These are phyloP conservation scores for Tribolium freemani DNA, from an alignment of 2,888 invertebrate species.

Conservation along the genomic window DNA sequence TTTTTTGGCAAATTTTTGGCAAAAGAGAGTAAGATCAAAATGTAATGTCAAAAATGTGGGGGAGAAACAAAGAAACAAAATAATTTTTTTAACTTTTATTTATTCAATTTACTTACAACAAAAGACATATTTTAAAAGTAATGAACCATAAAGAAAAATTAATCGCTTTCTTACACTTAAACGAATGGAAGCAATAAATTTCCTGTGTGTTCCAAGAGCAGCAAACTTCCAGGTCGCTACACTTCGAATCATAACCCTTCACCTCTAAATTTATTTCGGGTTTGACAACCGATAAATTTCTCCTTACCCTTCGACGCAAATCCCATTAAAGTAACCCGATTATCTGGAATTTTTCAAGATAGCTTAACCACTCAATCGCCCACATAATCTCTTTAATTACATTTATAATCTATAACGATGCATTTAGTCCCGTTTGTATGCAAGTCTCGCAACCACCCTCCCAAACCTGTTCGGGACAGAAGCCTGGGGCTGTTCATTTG, in stretches of 20 bases:
- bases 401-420: conserved; percentile 52
- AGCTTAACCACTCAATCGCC: conserved; percentile 45
- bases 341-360: conserved; percentile 14
- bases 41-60: too few relatives aligned
- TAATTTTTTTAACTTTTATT: too few relatives aligned
- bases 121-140: too few relatives aligned
- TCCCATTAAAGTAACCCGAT: conserved; percentile 4
- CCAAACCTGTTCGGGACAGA: conserved; percentile 44
- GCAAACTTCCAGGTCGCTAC: neutral
- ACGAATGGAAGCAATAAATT: neutral
- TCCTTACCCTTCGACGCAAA: conserved; percentile 9
- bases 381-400: conserved; percentile 55
- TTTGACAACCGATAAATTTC: neutral
- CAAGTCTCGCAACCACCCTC: conserved; percentile 34
- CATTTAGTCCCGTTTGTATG: conserved; percentile 50
- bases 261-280: neutral
- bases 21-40: too few relatives aligned
- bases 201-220: neutral
- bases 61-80: too few relatives aligned
- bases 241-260: neutral
- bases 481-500: conserved; percentile 53
- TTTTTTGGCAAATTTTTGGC: too few relatives aligned
- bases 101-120: too few relatives aligned
- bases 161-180: too few relatives aligned
- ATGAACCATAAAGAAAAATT: too few relatives aligned